phyloP scores from a whole-genome alignment of 2,797 vertebrate genomes.

The Sciurus vulgaris region DNA sequence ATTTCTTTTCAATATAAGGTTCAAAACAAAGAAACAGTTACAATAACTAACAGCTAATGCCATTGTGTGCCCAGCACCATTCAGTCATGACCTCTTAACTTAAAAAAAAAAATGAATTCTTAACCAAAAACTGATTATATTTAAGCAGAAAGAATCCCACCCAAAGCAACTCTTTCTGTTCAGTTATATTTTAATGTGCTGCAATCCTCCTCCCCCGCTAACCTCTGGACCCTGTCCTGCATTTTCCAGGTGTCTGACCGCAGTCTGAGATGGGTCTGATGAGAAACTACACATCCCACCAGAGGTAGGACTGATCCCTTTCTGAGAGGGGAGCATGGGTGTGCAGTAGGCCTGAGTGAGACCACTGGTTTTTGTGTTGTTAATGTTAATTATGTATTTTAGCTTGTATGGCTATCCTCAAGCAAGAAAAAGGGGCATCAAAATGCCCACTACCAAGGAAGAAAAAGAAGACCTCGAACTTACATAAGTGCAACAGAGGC shows the following conservation, averaged over 20 bases:
- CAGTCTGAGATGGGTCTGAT: conserved; percentile 99
- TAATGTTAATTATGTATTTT: conserved; percentile 86
- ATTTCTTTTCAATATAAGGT: neutral
- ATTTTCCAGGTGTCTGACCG: conserved; percentile 96
- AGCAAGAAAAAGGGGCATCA: conserved; percentile 97
- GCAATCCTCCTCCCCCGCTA: rapidly evolving
- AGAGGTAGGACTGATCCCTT: conserved; percentile 91
- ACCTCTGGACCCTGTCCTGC: rapidly evolving
- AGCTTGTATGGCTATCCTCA: conserved; percentile 99
- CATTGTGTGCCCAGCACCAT: neutral
- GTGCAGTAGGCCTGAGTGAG: neutral
- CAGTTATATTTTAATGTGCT: neutral
- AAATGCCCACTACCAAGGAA: conserved; percentile 97
- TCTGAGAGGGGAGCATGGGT: neutral
- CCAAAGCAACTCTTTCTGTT: neutral
- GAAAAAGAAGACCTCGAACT: conserved; percentile 99
- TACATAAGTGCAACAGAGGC: conserved; percentile 92
- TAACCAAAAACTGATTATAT: neutral
- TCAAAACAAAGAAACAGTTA: neutral
- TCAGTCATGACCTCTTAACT: neutral
- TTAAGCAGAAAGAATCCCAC: conserved; percentile 50
- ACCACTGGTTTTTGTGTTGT: conserved; percentile 34
- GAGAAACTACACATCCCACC: conserved; percentile 99
- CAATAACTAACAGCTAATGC: neutral
- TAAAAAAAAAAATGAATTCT: neutral